A percentile compares a stretch with the other conserved stretches of the same genome.
phyloP scores from a whole-genome alignment of 2,888 invertebrate genomes.

The Tanypteryx hageni region DNA sequence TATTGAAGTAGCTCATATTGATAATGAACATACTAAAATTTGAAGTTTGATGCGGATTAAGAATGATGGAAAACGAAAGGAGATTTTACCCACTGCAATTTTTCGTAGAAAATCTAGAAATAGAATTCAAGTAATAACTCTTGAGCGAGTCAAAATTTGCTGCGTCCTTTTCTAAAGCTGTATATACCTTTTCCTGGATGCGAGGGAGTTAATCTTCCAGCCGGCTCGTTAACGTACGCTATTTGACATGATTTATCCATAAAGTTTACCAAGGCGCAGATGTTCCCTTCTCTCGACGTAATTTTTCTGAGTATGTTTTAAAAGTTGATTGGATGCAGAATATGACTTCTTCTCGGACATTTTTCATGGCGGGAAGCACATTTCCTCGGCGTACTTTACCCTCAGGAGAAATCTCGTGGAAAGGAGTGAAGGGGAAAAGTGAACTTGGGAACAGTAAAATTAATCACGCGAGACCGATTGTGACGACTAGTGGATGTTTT shows the following conservation, averaged over 20 bases:
- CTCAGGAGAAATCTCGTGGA: too few relatives aligned
- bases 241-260: not conserved
- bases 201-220: slow-evolving; percentile 8
- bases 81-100: not conserved
- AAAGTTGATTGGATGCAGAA: not conserved
- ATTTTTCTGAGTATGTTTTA: slow-evolving; percentile 22
- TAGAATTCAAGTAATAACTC: too few relatives aligned
- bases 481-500: too few relatives aligned
- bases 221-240: not conserved
- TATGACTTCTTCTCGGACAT: not conserved
- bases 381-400: not conserved
- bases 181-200: slow-evolving; percentile 6
- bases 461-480: too few relatives aligned
- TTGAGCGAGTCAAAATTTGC: too few relatives aligned
- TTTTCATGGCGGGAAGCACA: not conserved
- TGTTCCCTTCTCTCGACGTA: not conserved
- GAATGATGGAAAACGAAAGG: not conserved
- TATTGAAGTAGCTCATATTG: too few relatives aligned
- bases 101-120: too few relatives aligned
- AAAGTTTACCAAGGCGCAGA: slow-evolving; percentile 22
- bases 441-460: too few relatives aligned
- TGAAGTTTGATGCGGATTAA: too few relatives aligned
- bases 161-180: not conserved
- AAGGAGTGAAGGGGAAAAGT: too few relatives aligned
- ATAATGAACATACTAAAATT: too few relatives aligned